A percentile compares a stretch with the other conserved stretches of the same genome.
Conservation (phyloP, 1,140 invertebrate species). For the Heliconius hewitsoni region DNA sequence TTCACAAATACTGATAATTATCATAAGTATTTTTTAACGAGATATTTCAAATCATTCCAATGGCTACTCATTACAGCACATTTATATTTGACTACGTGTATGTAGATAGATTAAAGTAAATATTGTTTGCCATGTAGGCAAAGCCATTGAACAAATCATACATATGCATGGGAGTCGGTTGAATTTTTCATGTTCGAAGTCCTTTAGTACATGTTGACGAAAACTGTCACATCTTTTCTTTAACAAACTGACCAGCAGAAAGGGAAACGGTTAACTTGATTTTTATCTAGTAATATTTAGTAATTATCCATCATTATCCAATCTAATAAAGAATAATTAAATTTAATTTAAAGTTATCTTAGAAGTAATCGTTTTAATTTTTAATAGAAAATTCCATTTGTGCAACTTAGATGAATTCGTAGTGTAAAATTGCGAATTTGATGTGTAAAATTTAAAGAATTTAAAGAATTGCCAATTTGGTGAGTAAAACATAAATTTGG, state of each 20-base stretch:
- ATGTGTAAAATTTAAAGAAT: no score
- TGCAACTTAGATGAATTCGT: no score
- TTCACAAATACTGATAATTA: not conserved
- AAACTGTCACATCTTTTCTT: conserved; percentile 62
- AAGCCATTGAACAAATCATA: conserved; percentile 71
- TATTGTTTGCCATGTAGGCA: conserved; percentile 59
- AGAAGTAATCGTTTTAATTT: no score
- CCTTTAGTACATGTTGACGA: conserved; percentile 67
- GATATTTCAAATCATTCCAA: conserved; percentile 1
- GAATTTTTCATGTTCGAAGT: conserved; percentile 59
- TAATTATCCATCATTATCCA: no score
- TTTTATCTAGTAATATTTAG: not conserved
- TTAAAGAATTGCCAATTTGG: no score
- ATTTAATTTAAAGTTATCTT: no score
- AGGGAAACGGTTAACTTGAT: not conserved
- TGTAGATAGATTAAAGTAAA: conserved; percentile 47
- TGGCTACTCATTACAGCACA: conserved; percentile 24
- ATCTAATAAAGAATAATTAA: no score
- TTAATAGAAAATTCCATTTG: no score
- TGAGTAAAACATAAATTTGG: no score
- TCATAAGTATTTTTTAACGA: not conserved
- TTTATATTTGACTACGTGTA: conserved; percentile 37
- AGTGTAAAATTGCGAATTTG: no score
- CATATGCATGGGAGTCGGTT: conserved; percentile 74
- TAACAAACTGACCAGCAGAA: not conserved